Evolutionary conservation across 2,888 invertebrate species (phyloP), one percentile per base, ranked within the genome.

Genomic region (Apodemia zela): DNA sequence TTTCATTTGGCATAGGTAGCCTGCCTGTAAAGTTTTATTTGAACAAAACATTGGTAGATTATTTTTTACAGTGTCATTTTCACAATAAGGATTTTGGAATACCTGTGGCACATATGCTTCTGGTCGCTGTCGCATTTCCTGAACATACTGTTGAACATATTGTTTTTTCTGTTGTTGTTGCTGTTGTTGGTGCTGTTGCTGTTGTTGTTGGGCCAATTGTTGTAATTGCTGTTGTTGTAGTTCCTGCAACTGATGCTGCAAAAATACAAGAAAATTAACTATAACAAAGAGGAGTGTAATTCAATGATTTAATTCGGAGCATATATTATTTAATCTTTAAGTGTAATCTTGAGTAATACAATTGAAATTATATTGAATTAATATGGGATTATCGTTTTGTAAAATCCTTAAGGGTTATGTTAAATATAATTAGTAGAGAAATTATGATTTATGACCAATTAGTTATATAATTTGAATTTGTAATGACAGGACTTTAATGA

Each of bases 71-170:
- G 29, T 38, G 35, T 10, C 2, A 35, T 35, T 38, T 38, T 11
- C 38, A 13, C 11, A 38, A 13, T 13, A 5, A 42, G 6, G 5
- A 45, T 3, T 45, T 17, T 45, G 7, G 2, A n/a, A 45, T 62
- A 84, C 86, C 78, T 84, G 81, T 7, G 79, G 76, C 60, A 76
- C 73, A 65, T 80, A 85, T 45, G 73, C 75, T 54, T 85, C 86
- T 25, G 84, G 83, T 75, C 83, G 79, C 69, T 81, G 83, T 68
- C 80, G 82, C 72, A 82, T 69, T 64, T 86, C 86, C 60, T 77
- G 85, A 17, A 77, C 75, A 72, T 80, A 84, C 64, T 81, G 81
- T 61, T 77, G 85, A n/a, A 77, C 75, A 73, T 80, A 84, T 65
- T 81, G 81, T 64, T 80, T 80, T 17, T 79, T 78, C 58, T 78